These are phyloP conservation scores for Bombyx mori DNA, from an alignment of 1,140 invertebrate genomes.

Conservation along the genomic window DNA sequence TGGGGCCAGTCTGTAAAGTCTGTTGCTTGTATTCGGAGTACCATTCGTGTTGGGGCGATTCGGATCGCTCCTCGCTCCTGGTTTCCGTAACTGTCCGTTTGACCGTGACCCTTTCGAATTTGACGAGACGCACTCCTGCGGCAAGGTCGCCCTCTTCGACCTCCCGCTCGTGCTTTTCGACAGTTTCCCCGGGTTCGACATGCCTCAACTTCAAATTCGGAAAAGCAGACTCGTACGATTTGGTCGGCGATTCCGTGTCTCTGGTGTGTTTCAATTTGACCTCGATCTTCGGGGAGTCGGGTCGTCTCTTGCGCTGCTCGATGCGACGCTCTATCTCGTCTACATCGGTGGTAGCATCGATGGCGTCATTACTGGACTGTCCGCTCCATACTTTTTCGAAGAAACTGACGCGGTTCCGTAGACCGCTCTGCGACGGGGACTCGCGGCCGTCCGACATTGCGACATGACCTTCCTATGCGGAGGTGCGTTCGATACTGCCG, in stretches of 20 bases:
- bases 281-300: conserved; percentile 70
- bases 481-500: conserved; percentile 63
- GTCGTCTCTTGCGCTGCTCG: conserved; percentile 71
- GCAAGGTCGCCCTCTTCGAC: conserved; percentile 77
- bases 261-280: conserved; percentile 73
- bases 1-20: conserved; percentile 68
- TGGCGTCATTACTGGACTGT: conserved; percentile 51
- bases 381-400: conserved; percentile 84
- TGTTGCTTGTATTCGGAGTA: conserved; percentile 60
- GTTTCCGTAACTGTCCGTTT: conserved; percentile 60
- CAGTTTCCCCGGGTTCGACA: conserved; percentile 41
- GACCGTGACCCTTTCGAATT: conserved; percentile 78
- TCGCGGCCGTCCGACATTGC: conserved; percentile 63
- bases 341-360: conserved; percentile 67
- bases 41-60: conserved; percentile 72
- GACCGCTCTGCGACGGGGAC: conserved; percentile 70
- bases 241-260: conserved; percentile 61
- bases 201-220: conserved; percentile 50
- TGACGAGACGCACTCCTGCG: conserved; percentile 74
- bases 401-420: conserved; percentile 80
- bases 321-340: conserved; percentile 74
- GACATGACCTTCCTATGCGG: conserved; percentile 53
- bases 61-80: conserved; percentile 60
- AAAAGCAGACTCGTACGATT: conserved; percentile 45
- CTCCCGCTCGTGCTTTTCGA: conserved; percentile 73